Conservation (phyloP, 2,888 invertebrate species). For the Pseudanteris insignis region DNA sequence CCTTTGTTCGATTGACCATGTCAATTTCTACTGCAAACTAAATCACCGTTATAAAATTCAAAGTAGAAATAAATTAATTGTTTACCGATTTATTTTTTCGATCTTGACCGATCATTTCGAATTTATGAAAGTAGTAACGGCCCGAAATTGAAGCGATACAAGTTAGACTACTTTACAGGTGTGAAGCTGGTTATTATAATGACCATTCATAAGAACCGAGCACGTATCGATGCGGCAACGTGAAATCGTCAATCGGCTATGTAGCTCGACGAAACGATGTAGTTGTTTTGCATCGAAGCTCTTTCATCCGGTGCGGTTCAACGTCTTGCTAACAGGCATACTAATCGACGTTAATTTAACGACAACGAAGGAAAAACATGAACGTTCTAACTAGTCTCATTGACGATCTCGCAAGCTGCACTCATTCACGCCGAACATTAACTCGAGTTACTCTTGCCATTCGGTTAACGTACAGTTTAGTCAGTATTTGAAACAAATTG, state of each 20-base stretch:
- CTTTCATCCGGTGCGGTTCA: conserved; percentile 54
- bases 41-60: too few species aligned
- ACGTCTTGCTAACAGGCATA: conserved; percentile 63
- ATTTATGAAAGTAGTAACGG: too few species aligned
- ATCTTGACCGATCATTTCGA: too few species aligned
- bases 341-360: conserved; percentile 64
- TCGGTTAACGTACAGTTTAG: conserved; percentile 34
- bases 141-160: too few species aligned
- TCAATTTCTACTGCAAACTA: too few species aligned
- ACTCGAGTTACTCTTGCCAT: conserved; percentile 19
- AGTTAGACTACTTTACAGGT: too few species aligned
- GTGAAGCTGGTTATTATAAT: conserved; percentile 6
- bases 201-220: conserved; percentile 6
- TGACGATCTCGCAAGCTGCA: conserved; percentile 48
- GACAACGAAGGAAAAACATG: conserved; percentile 50
- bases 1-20: too few species aligned
- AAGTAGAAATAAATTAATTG: too few species aligned
- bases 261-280: conserved; percentile 20
- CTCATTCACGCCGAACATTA: conserved; percentile 30
- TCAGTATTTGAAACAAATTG: too few species aligned
- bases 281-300: conserved; percentile 40
- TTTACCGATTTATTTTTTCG: too few species aligned
- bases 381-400: conserved; percentile 53
- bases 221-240: conserved; percentile 6
- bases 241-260: conserved; percentile 25